phyloP scores from a whole-genome alignment of 2,797 vertebrate genomes.

The Prunella strophiata region DNA sequence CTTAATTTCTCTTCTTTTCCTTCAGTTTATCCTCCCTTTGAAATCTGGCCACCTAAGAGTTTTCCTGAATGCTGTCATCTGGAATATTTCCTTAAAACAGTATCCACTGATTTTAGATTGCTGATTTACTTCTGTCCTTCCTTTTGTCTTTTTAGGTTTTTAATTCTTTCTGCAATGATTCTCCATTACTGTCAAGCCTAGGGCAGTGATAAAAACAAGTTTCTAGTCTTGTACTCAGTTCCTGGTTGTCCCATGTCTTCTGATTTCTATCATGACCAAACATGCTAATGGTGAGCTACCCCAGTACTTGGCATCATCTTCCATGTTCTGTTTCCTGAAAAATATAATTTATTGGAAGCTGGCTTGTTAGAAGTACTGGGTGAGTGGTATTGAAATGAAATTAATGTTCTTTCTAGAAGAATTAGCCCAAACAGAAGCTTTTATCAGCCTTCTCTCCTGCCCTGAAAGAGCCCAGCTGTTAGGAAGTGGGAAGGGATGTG shows the following conservation, averaged over 20 bases:
- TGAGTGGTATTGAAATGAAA: background rate
- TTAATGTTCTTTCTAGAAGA: background rate
- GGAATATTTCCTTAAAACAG: background rate
- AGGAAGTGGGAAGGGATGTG: background rate
- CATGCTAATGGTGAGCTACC: background rate
- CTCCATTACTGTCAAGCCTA: background rate
- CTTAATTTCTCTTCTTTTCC: background rate
- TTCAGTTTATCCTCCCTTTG: background rate
- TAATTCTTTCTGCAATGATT: background rate
- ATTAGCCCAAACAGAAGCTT: background rate
- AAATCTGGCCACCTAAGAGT: background rate
- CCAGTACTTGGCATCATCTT: accelerated
- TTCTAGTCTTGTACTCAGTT: background rate
- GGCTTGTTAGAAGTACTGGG: background rate
- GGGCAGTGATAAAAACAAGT: background rate
- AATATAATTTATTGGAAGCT: background rate
- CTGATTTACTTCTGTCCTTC: background rate
- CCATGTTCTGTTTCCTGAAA: background rate
- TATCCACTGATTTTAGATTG: background rate
- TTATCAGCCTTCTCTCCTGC: background rate
- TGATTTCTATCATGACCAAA: background rate
- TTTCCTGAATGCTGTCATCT: background rate
- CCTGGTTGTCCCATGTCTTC: background rate
- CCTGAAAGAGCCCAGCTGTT: background rate
- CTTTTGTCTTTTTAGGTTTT: background rate